Conservation (phyloP, 2,888 invertebrate species). For the Himalopsyche japonica region DNA sequence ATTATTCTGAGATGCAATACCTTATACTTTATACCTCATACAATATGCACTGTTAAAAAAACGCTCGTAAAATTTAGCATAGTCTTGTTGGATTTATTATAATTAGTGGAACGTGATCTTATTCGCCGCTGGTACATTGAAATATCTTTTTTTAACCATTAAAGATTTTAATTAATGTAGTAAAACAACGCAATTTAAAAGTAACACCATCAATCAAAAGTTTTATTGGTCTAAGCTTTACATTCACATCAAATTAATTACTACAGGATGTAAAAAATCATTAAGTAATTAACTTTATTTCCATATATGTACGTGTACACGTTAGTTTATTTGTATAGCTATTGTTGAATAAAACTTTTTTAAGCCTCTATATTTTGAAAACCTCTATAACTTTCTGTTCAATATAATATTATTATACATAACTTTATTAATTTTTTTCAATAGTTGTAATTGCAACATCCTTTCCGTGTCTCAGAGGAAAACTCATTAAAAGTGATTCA, state of each 20-base stretch:
- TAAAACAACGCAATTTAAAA: neutral
- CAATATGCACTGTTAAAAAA: neutral
- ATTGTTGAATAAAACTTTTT: neutral
- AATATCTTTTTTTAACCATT: neutral
- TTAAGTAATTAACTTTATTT: neutral
- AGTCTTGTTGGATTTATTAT: neutral
- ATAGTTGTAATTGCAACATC: too few species aligned
- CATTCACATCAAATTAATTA: neutral
- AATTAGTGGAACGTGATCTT: neutral
- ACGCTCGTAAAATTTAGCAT: neutral
- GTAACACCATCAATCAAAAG: neutral
- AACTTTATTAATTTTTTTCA: too few species aligned
- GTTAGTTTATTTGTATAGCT: neutral
- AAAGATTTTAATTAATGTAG: neutral
- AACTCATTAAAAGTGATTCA: too few species aligned
- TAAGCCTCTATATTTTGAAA: too few species aligned
- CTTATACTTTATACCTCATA: neutral
- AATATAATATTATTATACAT: too few species aligned
- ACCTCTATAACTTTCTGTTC: too few species aligned
- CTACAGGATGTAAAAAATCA: neutral
- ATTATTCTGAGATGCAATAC: neutral
- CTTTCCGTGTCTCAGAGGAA: too few species aligned
- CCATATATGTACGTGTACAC: neutral
- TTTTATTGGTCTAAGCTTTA: neutral
- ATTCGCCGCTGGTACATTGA: neutral